Percentiles rank a stretch among this genome's conserved stretches.
phyloP scores from a whole-genome alignment of 2,113 vertebrate genomes.

The Porphyrio hochstetteri region DNA sequence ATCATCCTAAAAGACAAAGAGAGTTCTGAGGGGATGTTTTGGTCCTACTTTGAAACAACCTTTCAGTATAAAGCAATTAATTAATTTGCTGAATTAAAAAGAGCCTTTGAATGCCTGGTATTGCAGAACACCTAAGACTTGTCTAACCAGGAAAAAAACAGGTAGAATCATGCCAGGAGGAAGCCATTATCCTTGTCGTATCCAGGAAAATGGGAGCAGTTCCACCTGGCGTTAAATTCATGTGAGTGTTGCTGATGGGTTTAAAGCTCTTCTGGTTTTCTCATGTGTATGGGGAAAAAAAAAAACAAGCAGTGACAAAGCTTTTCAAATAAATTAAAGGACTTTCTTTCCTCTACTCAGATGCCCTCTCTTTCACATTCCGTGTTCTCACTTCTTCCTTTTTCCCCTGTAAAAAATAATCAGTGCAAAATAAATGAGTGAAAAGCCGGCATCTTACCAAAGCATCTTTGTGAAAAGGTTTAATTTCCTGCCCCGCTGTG shows the following conservation, averaged over 20 bases:
- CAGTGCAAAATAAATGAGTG: neutral
- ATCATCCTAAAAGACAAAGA: neutral
- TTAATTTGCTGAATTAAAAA: neutral
- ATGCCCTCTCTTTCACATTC: neutral
- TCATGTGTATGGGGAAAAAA: neutral
- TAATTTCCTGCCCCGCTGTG: constrained; percentile 37
- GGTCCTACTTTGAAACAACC: neutral
- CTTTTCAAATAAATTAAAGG: neutral
- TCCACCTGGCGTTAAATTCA: neutral
- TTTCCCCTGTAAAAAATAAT: neutral
- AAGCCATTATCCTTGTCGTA: neutral
- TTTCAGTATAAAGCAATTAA: neutral
- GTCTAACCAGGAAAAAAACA: neutral
- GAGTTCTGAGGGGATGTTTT: neutral
- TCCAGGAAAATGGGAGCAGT: constrained; percentile 18
- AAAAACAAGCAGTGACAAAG: neutral
- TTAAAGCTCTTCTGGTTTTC: constrained; percentile 1
- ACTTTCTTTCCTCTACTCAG: neutral
- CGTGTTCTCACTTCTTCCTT: neutral
- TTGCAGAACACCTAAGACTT: neutral
- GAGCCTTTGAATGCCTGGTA: neutral
- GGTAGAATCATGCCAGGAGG: neutral
- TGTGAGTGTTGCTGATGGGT: neutral
- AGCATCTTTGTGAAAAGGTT: constrained; percentile 5
- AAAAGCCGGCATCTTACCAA: neutral